Conservation (phyloP, 1,140 invertebrate species). For the Vollenhovia emeryi region DNA sequence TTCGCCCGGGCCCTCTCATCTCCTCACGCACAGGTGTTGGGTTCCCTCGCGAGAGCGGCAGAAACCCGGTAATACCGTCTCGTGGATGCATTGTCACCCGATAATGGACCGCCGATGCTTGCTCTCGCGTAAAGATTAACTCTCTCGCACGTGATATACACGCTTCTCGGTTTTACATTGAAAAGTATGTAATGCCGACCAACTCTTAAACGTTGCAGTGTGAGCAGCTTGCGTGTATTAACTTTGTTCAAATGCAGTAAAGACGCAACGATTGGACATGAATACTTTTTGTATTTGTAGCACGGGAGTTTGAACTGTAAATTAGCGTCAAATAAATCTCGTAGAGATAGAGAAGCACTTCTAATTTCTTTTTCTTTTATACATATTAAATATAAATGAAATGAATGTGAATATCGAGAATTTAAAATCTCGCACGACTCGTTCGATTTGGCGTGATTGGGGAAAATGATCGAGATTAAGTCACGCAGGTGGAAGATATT, state of each 20-base stretch:
- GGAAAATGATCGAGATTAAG: slow-evolving; percentile 21
- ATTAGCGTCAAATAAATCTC: neutral
- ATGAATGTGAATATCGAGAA: neutral
- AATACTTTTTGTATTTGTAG: neutral
- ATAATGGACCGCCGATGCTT: slow-evolving; percentile 17
- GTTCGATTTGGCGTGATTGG: neutral
- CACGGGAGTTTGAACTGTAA: neutral
- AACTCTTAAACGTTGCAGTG: neutral
- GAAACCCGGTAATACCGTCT: neutral
- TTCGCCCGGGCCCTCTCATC: slow-evolving; percentile 10
- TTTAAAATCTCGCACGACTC: neutral
- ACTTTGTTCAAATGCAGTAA: neutral
- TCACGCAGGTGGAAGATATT: slow-evolving; percentile 13
- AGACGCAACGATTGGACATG: neutral
- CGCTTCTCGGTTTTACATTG: neutral
- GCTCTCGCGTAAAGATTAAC: slow-evolving; percentile 23
- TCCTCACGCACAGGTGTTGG: slow-evolving; percentile 51
- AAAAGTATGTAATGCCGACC: neutral
- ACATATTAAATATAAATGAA: neutral
- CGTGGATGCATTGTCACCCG: slow-evolving; percentile 28
- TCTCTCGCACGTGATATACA: neutral
- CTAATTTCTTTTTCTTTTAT: neutral
- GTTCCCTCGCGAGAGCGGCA: slow-evolving; percentile 27
- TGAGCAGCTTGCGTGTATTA: neutral
- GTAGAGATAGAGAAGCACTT: neutral